Evolutionary conservation across 2,113 vertebrate species (phyloP).

Genomic region (Leiothrix lutea): DNA sequence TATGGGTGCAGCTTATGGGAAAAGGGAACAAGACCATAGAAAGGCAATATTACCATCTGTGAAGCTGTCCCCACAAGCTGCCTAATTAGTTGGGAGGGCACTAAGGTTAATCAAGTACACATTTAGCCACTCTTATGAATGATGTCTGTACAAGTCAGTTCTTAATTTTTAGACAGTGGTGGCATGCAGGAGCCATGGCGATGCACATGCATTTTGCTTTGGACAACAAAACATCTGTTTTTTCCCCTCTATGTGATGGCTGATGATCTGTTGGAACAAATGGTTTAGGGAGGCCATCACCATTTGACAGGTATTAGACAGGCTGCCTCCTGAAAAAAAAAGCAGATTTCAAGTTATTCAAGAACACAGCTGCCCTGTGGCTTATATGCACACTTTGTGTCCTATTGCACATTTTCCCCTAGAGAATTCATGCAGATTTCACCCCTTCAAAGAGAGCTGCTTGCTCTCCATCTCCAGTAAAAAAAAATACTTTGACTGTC

Average conservation of each 20-base stretch:
- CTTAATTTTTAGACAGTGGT: neutral
- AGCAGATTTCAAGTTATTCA: neutral
- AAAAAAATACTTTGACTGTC: neutral
- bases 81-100: rapidly evolving
- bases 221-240: neutral
- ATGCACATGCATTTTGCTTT: neutral
- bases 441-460: neutral
- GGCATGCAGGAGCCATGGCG: neutral
- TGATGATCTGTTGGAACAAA: neutral
- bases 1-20: neutral
- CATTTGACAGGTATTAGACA: neutral
- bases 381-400: neutral
- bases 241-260: neutral
- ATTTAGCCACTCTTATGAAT: neutral
- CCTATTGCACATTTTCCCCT: neutral
- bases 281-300: neutral
- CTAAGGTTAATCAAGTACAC: neutral
- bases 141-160: neutral
- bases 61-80: neutral
- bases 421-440: neutral
- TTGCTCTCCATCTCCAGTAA: neutral
- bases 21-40: neutral
- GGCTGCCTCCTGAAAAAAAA: neutral
- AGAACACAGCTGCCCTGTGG: neutral
- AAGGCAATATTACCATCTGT: neutral